Evolutionary conservation across 2,888 invertebrate species (phyloP).

Genomic region (Cremastinae sp.): DNA sequence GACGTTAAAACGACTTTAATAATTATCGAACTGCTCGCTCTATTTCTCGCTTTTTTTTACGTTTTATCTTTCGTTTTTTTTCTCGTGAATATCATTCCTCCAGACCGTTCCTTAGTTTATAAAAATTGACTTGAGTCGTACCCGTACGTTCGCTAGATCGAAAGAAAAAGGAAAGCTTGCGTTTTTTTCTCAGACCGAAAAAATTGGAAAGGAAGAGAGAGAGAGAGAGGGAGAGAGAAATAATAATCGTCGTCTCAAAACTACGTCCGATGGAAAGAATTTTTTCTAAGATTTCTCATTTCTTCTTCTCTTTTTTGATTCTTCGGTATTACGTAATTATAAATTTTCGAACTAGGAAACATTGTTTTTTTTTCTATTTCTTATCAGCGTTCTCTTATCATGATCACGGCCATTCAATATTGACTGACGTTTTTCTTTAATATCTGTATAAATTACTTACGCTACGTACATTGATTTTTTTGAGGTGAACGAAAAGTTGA

Average conservation of each 20-base stretch:
- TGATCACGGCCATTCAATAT: conserved; percentile 59
- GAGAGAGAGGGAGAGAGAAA: neutral
- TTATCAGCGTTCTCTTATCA: conserved; percentile 44
- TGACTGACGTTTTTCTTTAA: conserved; percentile 54
- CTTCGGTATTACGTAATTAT: conserved; percentile 48
- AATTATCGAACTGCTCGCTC: conserved; percentile 39
- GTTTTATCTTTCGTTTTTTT: neutral
- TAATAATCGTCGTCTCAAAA: conserved; percentile 28
- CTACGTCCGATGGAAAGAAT: conserved; percentile 11
- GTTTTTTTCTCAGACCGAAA: neutral
- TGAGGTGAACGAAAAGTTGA: neutral
- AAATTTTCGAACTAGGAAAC: conserved; percentile 27
- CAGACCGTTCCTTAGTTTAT: conserved; percentile 58
- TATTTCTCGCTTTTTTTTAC: conserved; percentile 1
- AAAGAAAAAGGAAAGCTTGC: conserved; percentile 15
- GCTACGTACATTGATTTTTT: neutral
- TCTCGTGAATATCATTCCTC: neutral
- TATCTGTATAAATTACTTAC: conserved; percentile 6
- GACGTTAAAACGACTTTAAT: conserved; percentile 36
- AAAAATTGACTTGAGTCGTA: conserved; percentile 71
- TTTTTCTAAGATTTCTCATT: conserved; percentile 11
- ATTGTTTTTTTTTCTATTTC: conserved; percentile 9
- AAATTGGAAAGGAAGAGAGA: neutral
- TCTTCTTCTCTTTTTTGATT: conserved; percentile 27
- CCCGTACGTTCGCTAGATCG: conserved; percentile 54